Evolutionary conservation across 1,140 invertebrate genomes (phyloP), one percentile per base, ranked within the genome.

Genomic region (Pentalonia nigronervosa): DNA sequence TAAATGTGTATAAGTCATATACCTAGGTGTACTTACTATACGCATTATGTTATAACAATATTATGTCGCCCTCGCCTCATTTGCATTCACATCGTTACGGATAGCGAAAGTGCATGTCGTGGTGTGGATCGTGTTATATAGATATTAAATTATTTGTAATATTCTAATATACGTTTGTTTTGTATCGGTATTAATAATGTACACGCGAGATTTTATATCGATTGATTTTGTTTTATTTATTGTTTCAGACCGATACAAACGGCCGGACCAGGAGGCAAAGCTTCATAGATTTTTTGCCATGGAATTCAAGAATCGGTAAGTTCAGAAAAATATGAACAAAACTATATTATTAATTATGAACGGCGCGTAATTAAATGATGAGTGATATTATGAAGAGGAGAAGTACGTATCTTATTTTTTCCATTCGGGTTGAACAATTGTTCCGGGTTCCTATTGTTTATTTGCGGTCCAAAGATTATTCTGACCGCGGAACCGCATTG

Each of bases 211-310:
- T 83, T 83, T 76, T 23, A 36, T 34, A 50, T 88, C 20, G n/a
- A 53, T 48, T 36, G 34, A 36, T 53, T 89, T 83, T 25, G 41
- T 53, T 93, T 50, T 11, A 14, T 60, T 60, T 60, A 14, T 86
- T 50, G 47, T 84, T 84, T 30, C 34, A 93, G 91, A 6, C 81
- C 30, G 34, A 91, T 1, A 41, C 23, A 25, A 93, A 86, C 48
- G 48, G 48, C 25, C 81, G 91, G 8, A 93, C 67, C 76, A 53
- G 21, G 48, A 93, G 91, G 21, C 91, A 93, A 25, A 93, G 81
- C 86, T 93, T 93, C 17, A 11, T 86, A 25, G 91, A 93, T 20
- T 81, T 93, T n/a, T 50, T 93, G 76, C 91, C 91, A n/a, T 93
- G 81, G 81, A 93, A 93, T 50, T 47, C 81, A 83, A 93, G 91